phyloP scores from a whole-genome alignment of 2,113 vertebrate species.

The Tapirus terrestris region DNA sequence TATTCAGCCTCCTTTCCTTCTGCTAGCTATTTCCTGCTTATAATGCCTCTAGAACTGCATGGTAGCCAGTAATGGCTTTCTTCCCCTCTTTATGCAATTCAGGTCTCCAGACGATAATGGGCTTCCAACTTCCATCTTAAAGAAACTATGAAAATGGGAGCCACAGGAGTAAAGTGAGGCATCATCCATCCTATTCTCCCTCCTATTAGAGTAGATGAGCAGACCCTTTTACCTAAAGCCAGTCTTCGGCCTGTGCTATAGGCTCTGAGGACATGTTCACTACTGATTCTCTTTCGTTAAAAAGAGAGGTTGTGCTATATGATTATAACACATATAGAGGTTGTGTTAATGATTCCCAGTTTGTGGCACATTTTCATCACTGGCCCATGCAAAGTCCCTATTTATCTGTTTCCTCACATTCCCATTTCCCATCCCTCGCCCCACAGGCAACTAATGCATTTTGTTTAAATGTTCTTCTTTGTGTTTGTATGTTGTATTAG shows the following conservation, averaged over 20 bases:
- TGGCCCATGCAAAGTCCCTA: neutral
- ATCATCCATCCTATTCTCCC: neutral
- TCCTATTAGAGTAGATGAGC: neutral
- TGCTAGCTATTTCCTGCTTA: neutral
- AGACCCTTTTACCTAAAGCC: neutral
- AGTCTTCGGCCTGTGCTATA: neutral
- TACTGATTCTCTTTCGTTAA: neutral
- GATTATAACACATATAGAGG: neutral
- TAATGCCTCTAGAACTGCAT: neutral
- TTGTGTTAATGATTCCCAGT: neutral
- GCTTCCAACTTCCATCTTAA: neutral
- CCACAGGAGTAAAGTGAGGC: neutral
- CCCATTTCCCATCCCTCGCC: neutral
- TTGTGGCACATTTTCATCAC: neutral
- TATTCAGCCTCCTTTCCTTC: neutral
- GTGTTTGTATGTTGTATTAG: neutral
- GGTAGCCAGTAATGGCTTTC: neutral
- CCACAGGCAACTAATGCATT: neutral
- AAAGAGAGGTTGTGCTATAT: neutral
- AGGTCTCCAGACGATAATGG: neutral
- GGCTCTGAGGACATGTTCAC: neutral
- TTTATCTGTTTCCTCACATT: neutral
- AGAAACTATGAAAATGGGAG: neutral
- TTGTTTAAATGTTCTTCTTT: neutral
- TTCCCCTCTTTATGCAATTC: neutral